Evolutionary conservation across 2,888 invertebrate genomes (phyloP).

Genomic region (Nymphalis c-album): DNA sequence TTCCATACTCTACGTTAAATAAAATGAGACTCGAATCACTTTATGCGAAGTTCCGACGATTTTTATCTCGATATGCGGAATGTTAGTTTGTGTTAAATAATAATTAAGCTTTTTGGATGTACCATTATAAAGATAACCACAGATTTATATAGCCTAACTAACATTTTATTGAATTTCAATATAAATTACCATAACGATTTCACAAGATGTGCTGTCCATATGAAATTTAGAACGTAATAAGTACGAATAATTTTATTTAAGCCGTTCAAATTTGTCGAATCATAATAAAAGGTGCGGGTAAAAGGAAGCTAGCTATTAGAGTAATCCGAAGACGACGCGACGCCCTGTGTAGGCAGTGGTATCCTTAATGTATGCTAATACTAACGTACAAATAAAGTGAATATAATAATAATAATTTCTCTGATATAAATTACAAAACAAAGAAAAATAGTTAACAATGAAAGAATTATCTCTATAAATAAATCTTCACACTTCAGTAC

Average conservation of each 20-base stretch:
- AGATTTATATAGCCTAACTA: too few species aligned
- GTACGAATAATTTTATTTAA: too few species aligned
- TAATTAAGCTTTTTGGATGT: constrained; percentile 1
- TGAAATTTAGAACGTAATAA: too few species aligned
- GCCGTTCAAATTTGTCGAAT: background rate
- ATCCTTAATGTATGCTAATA: background rate
- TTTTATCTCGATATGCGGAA: background rate
- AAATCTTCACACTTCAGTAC: too few species aligned
- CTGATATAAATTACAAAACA: too few species aligned
- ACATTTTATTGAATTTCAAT: too few species aligned
- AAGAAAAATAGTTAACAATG: too few species aligned
- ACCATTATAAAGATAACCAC: background rate
- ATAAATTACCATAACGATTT: too few species aligned
- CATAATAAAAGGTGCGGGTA: constrained; percentile 26
- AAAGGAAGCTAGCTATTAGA: constrained; percentile 27
- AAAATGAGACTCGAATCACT: constrained; percentile 47
- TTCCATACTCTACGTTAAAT: constrained; percentile 46
- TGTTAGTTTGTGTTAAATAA: constrained; percentile 3
- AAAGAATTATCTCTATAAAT: too few species aligned
- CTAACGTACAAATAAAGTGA: background rate
- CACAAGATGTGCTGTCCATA: too few species aligned
- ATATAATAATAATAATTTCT: too few species aligned
- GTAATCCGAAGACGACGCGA: constrained; percentile 11
- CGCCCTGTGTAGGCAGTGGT: constrained; percentile 26
- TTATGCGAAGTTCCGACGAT: constrained; percentile 15